Evolutionary conservation across 2,797 vertebrate species (phyloP).

Genomic region (Gymnothorax reevesii): DNA sequence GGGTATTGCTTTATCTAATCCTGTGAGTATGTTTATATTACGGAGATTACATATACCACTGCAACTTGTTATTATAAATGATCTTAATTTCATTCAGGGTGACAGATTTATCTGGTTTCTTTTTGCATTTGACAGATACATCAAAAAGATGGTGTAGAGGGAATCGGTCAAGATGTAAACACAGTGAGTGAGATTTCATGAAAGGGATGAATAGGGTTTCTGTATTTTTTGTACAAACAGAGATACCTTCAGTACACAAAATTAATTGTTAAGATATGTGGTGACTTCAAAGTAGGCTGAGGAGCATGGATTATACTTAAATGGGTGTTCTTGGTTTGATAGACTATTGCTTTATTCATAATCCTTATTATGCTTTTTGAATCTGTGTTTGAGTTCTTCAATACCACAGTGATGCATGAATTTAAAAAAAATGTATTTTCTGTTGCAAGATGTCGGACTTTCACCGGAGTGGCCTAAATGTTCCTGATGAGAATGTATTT

Average conservation of each 20-base stretch:
- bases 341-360: not conserved
- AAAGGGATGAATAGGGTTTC: not conserved
- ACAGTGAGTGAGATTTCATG: slow-evolving; percentile 1
- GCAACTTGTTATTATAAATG: not conserved
- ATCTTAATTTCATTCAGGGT: not conserved
- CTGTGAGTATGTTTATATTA: not conserved
- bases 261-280: not conserved
- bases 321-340: not conserved
- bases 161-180: not conserved
- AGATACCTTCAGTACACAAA: not conserved
- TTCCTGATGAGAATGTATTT: not conserved
- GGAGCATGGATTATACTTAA: not conserved
- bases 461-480: not conserved
- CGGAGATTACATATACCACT: not conserved
- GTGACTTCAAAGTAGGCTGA: not conserved
- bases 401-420: not conserved
- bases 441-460: not conserved
- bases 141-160: not conserved
- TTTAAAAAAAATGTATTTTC: not conserved
- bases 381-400: not conserved
- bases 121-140: slow-evolving; percentile 3
- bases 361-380: no score
- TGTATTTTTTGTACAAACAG: no score
- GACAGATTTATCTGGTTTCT: not conserved
- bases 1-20: slow-evolving; percentile 3